A percentile compares a stretch with the other conserved stretches of the same genome.
Evolutionary conservation across 2,113 vertebrate genomes (phyloP).

Genomic region (Picathartes gymnocephalus): DNA sequence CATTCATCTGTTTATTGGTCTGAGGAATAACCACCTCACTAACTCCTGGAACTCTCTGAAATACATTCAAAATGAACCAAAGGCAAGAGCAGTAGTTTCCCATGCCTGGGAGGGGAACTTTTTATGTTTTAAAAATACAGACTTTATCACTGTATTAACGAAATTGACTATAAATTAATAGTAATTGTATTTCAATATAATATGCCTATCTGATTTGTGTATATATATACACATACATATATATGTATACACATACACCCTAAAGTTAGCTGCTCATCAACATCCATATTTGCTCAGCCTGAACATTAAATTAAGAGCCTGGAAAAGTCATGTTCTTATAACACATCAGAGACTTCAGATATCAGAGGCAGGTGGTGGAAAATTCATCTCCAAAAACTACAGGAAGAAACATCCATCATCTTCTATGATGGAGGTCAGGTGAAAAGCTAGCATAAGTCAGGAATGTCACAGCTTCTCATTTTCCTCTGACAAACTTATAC

Average conservation of each 20-base stretch:
- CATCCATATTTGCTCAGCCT: neutral
- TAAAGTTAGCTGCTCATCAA: neutral
- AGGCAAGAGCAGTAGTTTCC: neutral
- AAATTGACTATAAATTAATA: neutral
- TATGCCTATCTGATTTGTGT: neutral
- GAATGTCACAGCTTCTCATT: neutral
- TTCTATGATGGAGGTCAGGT: neutral
- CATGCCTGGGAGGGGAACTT: neutral
- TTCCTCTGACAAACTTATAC: neutral
- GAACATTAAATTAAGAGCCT: neutral
- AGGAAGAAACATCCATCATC: neutral
- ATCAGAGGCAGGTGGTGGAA: neutral
- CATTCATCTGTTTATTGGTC: neutral
- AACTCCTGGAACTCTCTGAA: neutral
- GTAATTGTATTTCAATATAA: neutral
- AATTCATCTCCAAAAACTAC: neutral
- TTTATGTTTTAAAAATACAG: neutral
- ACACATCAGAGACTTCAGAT: neutral
- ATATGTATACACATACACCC: neutral
- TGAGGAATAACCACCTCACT: neutral
- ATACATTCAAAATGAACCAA: neutral
- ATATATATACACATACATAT: too few species aligned
- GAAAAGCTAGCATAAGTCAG: neutral
- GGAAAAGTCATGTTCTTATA: neutral
- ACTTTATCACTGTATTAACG: neutral